These are phyloP conservation scores for Micropterix aruncella DNA, from an alignment of 2,888 invertebrate species.

Conservation along the genomic window DNA sequence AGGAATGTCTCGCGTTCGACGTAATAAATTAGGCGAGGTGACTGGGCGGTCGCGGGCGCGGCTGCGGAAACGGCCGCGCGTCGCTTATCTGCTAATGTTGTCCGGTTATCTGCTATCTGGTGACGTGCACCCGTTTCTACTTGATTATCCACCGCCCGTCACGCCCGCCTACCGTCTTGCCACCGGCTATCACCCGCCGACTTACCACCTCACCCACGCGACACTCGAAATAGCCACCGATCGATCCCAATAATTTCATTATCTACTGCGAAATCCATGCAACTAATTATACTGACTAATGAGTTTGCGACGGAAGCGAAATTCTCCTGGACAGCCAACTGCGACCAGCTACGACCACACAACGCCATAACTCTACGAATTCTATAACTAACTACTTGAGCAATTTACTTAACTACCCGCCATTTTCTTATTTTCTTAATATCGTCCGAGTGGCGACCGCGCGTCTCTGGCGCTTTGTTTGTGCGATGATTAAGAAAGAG, in stretches of 20 bases:
- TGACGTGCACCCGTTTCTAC: neutral
- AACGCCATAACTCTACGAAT: conserved; percentile 9
- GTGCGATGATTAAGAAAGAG: no score
- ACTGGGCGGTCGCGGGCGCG: neutral
- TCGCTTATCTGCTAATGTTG: neutral
- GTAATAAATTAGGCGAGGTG: no score
- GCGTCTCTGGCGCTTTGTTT: conserved; percentile 3
- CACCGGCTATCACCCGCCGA: no score
- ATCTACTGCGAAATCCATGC: no score
- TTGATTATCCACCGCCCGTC: neutral
- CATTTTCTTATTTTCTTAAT: conserved; percentile 13
- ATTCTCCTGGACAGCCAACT: neutral
- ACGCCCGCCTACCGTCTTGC: no score
- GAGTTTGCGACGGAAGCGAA: no score
- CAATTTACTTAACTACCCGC: conserved; percentile 13
- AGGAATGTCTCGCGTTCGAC: no score
- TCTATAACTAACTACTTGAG: conserved; percentile 12
- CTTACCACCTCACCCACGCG: no score
- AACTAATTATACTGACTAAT: no score
- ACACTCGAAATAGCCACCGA: no score
- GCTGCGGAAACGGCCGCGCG: neutral
- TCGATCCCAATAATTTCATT: no score
- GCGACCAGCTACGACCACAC: neutral
- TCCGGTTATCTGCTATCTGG: neutral
- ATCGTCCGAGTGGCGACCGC: conserved; percentile 8